Percentiles rank a stretch among this genome's conserved stretches.
Evolutionary conservation across 2,797 vertebrate genomes (phyloP).

Genomic region (Danionella dracula): DNA sequence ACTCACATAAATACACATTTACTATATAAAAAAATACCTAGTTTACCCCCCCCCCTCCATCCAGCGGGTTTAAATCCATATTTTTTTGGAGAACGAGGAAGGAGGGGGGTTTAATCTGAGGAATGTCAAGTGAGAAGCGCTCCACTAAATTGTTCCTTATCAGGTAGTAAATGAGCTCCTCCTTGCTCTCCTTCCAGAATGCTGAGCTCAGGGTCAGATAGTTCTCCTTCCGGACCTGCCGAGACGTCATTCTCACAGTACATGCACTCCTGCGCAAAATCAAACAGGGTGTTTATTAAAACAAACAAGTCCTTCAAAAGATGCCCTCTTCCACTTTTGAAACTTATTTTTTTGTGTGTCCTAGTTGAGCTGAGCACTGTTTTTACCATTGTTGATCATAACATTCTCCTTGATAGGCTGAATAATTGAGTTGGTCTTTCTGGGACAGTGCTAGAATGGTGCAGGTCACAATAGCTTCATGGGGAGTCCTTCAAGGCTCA

Average conservation of each 20-base stretch:
- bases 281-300: neutral
- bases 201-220: slow-evolving; percentile 73
- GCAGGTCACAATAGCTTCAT: too few species aligned
- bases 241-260: slow-evolving; percentile 67
- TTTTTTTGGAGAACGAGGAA: too few species aligned
- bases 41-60: too few species aligned
- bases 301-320: neutral
- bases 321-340: too few species aligned
- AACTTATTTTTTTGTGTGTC: too few species aligned
- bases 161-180: slow-evolving; percentile 49
- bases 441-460: too few species aligned
- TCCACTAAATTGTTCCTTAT: slow-evolving; percentile 26
- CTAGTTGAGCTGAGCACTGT: too few species aligned
- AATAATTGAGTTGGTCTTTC: too few species aligned
- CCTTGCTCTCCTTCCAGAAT: slow-evolving; percentile 65
- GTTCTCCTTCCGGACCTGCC: slow-evolving; percentile 63
- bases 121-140: slow-evolving; percentile 46
- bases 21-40: neutral
- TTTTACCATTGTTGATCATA: too few species aligned
- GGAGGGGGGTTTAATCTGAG: neutral
- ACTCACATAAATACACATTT: neutral
- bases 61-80: too few species aligned
- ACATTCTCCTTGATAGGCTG: too few species aligned
- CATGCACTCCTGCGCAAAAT: slow-evolving; percentile 64
- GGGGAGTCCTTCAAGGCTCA: too few species aligned